phyloP scores from a whole-genome alignment of 2,888 invertebrate genomes.

The Spilarctia lutea region DNA sequence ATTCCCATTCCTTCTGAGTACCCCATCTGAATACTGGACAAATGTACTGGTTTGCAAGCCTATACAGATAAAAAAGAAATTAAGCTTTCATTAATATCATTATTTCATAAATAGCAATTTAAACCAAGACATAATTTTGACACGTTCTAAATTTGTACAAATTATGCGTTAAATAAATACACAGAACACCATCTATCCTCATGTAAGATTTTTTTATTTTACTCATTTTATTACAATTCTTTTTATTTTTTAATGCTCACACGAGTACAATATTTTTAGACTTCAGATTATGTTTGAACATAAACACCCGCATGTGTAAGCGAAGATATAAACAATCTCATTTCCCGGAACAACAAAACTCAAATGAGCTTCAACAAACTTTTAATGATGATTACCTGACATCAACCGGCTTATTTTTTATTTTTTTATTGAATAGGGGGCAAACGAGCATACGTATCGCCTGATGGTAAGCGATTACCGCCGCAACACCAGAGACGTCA shows the following conservation, averaged over 20 bases:
- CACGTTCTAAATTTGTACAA: no score
- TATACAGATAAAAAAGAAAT: conserved; percentile 61
- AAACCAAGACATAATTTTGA: no score
- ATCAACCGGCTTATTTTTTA: neutral
- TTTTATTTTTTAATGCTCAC: neutral
- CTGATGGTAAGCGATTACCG: no score
- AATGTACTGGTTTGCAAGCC: conserved; percentile 91
- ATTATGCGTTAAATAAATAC: no score
- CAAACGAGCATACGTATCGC: no score
- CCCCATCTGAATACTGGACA: conserved; percentile 95
- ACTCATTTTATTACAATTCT: neutral
- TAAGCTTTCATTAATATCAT: conserved; percentile 9
- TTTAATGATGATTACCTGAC: neutral
- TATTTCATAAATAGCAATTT: neutral
- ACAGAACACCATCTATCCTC: no score
- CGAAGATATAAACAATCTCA: neutral
- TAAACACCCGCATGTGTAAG: neutral
- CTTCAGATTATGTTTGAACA: neutral
- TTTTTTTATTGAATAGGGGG: no score
- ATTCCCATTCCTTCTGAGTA: conserved; percentile 92
- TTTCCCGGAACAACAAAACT: neutral
- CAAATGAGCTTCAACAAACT: conserved; percentile 4
- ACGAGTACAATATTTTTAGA: neutral
- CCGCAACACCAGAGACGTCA: no score
- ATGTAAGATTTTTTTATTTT: neutral